phyloP scores from a whole-genome alignment of 1,140 invertebrate species.

The Ooceraea biroi region DNA sequence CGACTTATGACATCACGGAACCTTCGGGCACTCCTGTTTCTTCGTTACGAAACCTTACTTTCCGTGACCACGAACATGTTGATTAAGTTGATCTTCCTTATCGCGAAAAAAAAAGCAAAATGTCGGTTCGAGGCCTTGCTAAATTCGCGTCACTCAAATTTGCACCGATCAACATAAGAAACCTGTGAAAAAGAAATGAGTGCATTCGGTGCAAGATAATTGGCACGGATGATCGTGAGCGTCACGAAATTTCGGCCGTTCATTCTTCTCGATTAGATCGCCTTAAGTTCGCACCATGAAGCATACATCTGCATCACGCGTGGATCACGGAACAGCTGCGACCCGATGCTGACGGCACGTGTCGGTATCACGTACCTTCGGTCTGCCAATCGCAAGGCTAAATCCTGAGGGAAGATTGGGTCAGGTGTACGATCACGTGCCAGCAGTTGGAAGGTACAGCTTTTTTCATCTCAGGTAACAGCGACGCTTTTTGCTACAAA shows the following conservation, averaged over 20 bases:
- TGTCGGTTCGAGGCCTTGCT: neutral
- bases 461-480: constrained; percentile 51
- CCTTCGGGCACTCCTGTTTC: constrained; percentile 59
- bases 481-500: neutral
- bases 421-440: constrained; percentile 71
- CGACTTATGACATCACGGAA: constrained; percentile 72
- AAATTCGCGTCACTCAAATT: neutral
- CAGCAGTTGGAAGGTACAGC: constrained; percentile 60
- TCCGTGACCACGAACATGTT: neutral
- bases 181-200: neutral
- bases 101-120: neutral
- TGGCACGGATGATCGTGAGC: neutral
- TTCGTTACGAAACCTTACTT: constrained; percentile 24
- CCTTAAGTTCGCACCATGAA: neutral
- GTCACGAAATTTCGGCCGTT: neutral
- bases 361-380: constrained; percentile 60
- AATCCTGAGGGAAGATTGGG: constrained; percentile 68
- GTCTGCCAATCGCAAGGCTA: constrained; percentile 68
- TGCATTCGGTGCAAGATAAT: too few species aligned
- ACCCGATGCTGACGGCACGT: constrained; percentile 69
- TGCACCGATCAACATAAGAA: constrained; percentile 5
- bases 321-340: constrained; percentile 71
- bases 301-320: constrained; percentile 69
- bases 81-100: neutral
- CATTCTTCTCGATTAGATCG: constrained; percentile 31